These are phyloP conservation scores for Sylvilagus floridanus DNA, from an alignment of 2,797 vertebrate species.

Conservation along the genomic window DNA sequence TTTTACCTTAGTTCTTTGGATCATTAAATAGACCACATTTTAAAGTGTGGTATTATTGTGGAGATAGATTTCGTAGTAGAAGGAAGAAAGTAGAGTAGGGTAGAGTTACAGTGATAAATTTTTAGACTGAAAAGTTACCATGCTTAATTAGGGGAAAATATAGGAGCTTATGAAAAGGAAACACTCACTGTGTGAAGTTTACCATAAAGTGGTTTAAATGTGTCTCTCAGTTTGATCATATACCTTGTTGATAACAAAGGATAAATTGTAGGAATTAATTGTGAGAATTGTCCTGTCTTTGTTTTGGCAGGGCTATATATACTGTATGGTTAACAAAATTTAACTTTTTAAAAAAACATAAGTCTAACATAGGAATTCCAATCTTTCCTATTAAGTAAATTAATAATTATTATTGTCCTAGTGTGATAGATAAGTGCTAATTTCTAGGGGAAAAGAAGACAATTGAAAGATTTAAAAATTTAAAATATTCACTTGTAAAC, in stretches of 20 bases:
- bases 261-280: neutral
- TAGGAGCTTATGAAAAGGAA: neutral
- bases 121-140: constrained; percentile 1
- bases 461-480: neutral
- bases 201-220: neutral
- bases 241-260: neutral
- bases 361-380: neutral
- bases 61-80: neutral
- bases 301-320: neutral
- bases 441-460: neutral
- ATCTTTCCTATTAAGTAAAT: neutral
- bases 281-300: neutral
- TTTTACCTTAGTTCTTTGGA: constrained; percentile 12
- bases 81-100: neutral
- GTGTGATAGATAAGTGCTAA: neutral
- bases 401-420: neutral
- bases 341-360: neutral
- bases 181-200: neutral
- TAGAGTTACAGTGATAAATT: neutral
- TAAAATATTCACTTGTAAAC: neutral
- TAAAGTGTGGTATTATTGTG: neutral
- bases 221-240: neutral
- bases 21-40: neutral
- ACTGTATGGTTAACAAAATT: neutral
- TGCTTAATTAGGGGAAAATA: neutral